Percentiles rank a stretch among this genome's conserved stretches.
Conservation (phyloP, 1,140 invertebrate species). For the Myzus persicae region DNA sequence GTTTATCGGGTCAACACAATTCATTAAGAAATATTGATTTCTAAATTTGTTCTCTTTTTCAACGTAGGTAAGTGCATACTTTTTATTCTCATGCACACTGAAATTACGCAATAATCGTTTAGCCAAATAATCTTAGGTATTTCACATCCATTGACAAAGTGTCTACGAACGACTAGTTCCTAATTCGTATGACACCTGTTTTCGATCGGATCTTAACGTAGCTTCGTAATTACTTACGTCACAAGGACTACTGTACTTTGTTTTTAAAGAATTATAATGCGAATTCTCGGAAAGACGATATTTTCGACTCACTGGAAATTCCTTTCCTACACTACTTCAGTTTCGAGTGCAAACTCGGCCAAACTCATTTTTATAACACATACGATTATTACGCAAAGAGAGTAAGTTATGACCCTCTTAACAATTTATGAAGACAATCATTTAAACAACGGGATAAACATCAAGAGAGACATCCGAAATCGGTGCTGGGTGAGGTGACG, state of each 20-base stretch:
- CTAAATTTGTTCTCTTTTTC: neutral
- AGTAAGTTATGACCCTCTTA: neutral
- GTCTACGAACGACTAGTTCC: fast-evolving
- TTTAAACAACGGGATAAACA: neutral
- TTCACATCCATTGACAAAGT: neutral
- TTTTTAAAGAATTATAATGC: neutral
- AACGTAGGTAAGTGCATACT: neutral
- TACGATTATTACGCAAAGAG: neutral
- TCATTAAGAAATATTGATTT: neutral
- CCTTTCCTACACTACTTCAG: too few relatives aligned
- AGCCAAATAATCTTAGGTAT: neutral
- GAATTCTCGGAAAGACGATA: neutral
- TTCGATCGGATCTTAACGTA: neutral
- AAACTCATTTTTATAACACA: too few relatives aligned
- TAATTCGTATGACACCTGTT: neutral
- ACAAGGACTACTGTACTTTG: neutral
- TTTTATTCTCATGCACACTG: neutral
- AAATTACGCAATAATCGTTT: neutral
- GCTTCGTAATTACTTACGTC: neutral
- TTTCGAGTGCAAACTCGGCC: too few relatives aligned
- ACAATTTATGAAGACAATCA: neutral
- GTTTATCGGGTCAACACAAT: neutral
- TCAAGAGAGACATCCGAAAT: neutral
- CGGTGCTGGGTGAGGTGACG: neutral
- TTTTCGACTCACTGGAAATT: neutral